phyloP scores from a whole-genome alignment of 2,888 invertebrate genomes.

The Cartodere bifasciata region DNA sequence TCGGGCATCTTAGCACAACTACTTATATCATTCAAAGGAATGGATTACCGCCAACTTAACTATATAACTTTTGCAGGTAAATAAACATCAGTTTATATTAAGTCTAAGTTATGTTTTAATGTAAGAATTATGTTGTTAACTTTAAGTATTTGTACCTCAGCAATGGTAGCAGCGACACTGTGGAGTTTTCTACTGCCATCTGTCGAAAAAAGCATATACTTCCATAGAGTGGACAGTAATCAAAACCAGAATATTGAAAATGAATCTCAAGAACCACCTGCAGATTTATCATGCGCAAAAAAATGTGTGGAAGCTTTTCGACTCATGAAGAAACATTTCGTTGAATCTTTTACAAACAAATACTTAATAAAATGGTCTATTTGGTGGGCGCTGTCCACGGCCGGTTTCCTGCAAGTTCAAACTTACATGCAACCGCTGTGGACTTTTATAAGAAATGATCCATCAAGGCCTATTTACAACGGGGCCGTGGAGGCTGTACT shows the following conservation, averaged over 20 bases:
- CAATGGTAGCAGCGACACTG: constrained; percentile 55
- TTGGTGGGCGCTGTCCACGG: constrained; percentile 68
- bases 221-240: constrained; percentile 40
- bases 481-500: constrained; percentile 72
- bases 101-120: background rate
- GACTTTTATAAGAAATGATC: constrained; percentile 49
- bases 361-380: constrained; percentile 59
- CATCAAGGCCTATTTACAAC: constrained; percentile 30
- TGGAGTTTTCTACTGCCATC: constrained; percentile 62
- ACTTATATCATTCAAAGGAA: constrained; percentile 48
- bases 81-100: constrained; percentile 12
- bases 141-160: constrained; percentile 35
- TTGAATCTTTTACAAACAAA: constrained; percentile 43
- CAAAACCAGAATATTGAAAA: constrained; percentile 11
- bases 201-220: constrained; percentile 64
- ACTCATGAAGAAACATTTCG: constrained; percentile 44
- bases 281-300: constrained; percentile 17
- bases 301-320: constrained; percentile 33
- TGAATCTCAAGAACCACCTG: constrained; percentile 8
- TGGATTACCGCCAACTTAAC: constrained; percentile 65
- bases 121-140: background rate
- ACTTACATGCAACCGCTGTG: constrained; percentile 76
- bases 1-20: constrained; percentile 67
- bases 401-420: constrained; percentile 58
- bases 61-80: constrained; percentile 64